Base-by-base conservation (phyloP, 2,113 vertebrate genomes). In the Cygnus buccinator region DNA sequence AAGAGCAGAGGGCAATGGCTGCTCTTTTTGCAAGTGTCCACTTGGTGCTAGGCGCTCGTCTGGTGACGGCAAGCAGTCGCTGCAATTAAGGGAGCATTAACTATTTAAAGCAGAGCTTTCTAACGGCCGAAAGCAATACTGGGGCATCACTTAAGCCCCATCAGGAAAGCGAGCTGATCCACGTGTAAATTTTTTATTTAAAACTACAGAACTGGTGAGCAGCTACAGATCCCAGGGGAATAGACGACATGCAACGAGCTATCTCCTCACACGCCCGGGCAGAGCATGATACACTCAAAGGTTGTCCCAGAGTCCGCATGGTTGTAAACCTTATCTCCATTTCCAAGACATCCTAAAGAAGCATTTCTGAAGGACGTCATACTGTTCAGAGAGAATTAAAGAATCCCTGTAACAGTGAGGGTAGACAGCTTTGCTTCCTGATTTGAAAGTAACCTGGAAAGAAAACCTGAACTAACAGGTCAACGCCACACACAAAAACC, bases 1-100 rank as follows among this genome's bases (percentile, higher is more conserved):
- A 79, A 76, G 48, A 95, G 82, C 17, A 44, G 22, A 35, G 43
- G n/a, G 44, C 31, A 85, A 58, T 0, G 80, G 57, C 41, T 82
- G 46, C 2, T 89, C 41, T 65, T 91, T 66, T 74, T 37, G 73
- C 33, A 89, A 67, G 25, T 4, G 7, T 70, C 28, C n/a, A 10
- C n/a, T 65, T 11, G 2, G 6, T 29, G 22, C 46, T 21, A 76
- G 66, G 58, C 55, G 22, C 20, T 70, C 59, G 25, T 17, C 19
- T 55, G 55, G 55, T 75, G 41, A 92, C 46, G 52, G 52, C 33
- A 62, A 71, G 41, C 44, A 76, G 59, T 22, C 17, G 15, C 0
- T 55, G 59, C 50, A 91, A 77, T 85, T 88, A 93, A 80, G 63
- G n/a, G 22, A 85, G 25, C 76, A 88, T 83, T 92, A 94, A 88